phyloP scores from a whole-genome alignment of 2,888 invertebrate genomes.

The Cosmia pyralina region DNA sequence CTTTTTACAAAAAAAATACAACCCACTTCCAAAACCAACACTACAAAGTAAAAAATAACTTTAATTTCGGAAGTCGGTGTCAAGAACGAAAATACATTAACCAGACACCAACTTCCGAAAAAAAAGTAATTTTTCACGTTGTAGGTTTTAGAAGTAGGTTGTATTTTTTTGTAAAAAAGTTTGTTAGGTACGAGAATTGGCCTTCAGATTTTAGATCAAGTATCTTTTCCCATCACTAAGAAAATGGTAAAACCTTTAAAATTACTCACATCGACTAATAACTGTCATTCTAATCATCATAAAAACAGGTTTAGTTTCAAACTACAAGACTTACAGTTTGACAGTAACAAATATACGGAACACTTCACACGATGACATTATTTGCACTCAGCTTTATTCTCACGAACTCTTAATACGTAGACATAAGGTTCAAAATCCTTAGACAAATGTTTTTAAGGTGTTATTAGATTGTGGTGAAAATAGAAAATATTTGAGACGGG shows the following conservation, averaged over 20 bases:
- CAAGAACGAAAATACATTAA: no score
- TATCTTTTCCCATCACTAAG: constrained; percentile 18
- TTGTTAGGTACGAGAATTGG: no score
- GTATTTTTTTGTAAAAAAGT: no score
- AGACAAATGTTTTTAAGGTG: background rate
- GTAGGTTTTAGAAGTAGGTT: no score
- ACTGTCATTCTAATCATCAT: constrained; percentile 37
- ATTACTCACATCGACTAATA: constrained; percentile 37
- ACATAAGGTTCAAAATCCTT: constrained; percentile 20
- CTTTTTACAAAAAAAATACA: no score
- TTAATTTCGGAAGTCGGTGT: no score
- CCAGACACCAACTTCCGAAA: no score
- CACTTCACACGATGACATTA: constrained; percentile 24
- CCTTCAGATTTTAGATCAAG: no score
- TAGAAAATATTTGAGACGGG: constrained; percentile 64
- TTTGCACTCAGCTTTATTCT: background rate
- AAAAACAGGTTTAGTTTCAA: constrained; percentile 63
- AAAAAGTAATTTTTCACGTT: no score
- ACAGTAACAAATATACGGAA: constrained; percentile 67
- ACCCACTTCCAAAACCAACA: no score
- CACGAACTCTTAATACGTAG: background rate
- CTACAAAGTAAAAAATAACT: no score
- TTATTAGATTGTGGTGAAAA: constrained; percentile 11
- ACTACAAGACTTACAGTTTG: constrained; percentile 57
- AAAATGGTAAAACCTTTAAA: constrained; percentile 19